Conservation (phyloP, 2,113 vertebrate genomes). For the Panthera leo region DNA sequence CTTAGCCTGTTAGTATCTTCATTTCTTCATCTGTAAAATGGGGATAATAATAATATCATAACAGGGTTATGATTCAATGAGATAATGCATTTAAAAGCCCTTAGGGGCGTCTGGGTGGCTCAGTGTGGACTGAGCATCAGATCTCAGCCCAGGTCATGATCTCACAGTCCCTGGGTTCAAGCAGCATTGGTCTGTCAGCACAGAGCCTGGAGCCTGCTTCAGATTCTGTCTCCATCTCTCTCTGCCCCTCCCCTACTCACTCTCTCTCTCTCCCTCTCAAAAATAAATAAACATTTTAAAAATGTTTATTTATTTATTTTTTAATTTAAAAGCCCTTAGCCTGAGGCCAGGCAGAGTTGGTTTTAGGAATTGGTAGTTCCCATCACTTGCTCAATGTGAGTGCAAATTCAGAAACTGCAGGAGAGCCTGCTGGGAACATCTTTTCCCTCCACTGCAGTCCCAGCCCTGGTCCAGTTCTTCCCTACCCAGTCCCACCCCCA, state of each 20-base stretch:
- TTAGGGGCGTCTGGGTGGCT: background rate
- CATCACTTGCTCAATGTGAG: background rate
- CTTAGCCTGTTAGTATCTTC: background rate
- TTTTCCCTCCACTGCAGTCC: background rate
- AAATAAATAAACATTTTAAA: too few relatives aligned
- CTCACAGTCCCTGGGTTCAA: too few relatives aligned
- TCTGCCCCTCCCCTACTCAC: too few relatives aligned
- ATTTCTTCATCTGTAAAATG: slow-evolving; percentile 5
- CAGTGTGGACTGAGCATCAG: too few relatives aligned
- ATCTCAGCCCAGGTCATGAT: too few relatives aligned
- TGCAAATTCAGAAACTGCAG: background rate
- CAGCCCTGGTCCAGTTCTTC: background rate
- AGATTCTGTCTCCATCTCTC: too few relatives aligned
- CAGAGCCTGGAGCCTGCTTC: too few relatives aligned
- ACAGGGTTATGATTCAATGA: background rate
- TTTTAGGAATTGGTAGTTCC: background rate
- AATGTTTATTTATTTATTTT: too few relatives aligned
- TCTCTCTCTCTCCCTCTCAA: too few relatives aligned
- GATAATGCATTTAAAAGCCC: slow-evolving; percentile 15
- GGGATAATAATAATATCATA: background rate
- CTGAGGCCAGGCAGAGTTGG: background rate
- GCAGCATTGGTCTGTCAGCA: too few relatives aligned
- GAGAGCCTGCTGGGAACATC: background rate
- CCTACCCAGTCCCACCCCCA: background rate
- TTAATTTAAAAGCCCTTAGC: slow-evolving; percentile 6